Base-by-base conservation (phyloP, 2,888 invertebrate species). In the Alviniconcha strummeri region DNA sequence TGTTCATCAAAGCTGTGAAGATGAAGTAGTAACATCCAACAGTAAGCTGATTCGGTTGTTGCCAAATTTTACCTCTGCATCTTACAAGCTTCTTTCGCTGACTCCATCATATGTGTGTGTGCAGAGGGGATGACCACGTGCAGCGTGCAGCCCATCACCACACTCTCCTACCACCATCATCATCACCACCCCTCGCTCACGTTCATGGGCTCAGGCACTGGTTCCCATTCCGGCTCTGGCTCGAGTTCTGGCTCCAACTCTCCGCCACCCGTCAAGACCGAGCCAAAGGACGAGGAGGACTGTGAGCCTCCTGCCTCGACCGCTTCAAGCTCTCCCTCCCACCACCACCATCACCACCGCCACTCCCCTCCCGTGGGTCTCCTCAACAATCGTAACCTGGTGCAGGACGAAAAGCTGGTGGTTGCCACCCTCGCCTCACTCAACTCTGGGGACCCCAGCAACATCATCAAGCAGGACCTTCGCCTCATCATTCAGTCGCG, bases 391-490 rank as follows among this genome's bases (percentile, higher is more conserved):
- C 81, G 84, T 77, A 83, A 84, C 82, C 82, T 86, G 82, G 86
- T 86, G 52, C 84, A 87, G 78, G 89, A 90, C 81, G 86, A 87
- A 77, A 88, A 88, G 81, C 85, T 90, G 67, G 88, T 87, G 57
- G 88, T 86, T 19, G 88, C 88, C n/a, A 88, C 88, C 0, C 83
- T 88, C 36, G 90, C 90, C 1, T 87, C 88, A 8, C 81, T 89
- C 17, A 85, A 89, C 80, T 87, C 86, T 56, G 87, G 85, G 85
- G 84, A 88, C 86, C 71, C 90, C 86, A 80, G 88, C 82, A 84
- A 82, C 82, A 82, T 90, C 60, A 85, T 90, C 81, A 91, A 91
- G 83, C 89, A 90, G 80, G 91, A 90, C 64, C 86, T 91, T 9
- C 88, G 88, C 79, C 88, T 84, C 84, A 86, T 86, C 81, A 90